Percentiles rank a stretch among this genome's conserved stretches.
These are phyloP conservation scores for Scaptodrosophila latifasciaeformis DNA, from an alignment of 2,888 invertebrate genomes.

Conservation along the genomic window DNA sequence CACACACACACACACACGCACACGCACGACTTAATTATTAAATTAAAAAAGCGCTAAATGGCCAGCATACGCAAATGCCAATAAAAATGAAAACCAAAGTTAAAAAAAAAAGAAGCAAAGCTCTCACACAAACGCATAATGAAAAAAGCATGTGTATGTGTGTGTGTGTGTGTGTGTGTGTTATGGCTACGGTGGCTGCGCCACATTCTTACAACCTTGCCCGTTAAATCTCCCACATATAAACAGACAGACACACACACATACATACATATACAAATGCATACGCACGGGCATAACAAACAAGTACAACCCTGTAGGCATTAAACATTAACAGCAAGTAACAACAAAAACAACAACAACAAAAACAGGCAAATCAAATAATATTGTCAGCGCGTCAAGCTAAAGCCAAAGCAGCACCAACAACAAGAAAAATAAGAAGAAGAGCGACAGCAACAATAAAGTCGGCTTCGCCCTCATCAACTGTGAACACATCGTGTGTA, in stretches of 20 bases:
- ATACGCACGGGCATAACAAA: too few species aligned
- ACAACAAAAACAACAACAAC: background rate
- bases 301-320: background rate
- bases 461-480: background rate
- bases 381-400: slow-evolving; percentile 38
- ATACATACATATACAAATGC: background rate
- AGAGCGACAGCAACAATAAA: background rate
- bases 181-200: slow-evolving; percentile 10
- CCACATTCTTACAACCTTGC: slow-evolving; percentile 62
- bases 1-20: slow-evolving; percentile 3
- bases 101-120: slow-evolving; percentile 17
- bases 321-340: background rate
- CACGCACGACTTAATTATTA: slow-evolving; percentile 56
- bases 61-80: slow-evolving; percentile 62
- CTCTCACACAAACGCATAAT: slow-evolving; percentile 1
- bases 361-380: slow-evolving; percentile 40
- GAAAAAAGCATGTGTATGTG: slow-evolving; percentile 19
- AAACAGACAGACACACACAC: slow-evolving; percentile 12
- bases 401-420: too few species aligned
- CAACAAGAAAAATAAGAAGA: too few species aligned
- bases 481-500: background rate
- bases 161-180: background rate
- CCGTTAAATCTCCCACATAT: slow-evolving; percentile 41
- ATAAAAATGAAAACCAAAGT: slow-evolving; percentile 46
- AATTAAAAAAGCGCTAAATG: slow-evolving; percentile 66